These are phyloP conservation scores for Odobenus rosmarus DNA, from an alignment of 2,113 vertebrate genomes.

Conservation along the genomic window DNA sequence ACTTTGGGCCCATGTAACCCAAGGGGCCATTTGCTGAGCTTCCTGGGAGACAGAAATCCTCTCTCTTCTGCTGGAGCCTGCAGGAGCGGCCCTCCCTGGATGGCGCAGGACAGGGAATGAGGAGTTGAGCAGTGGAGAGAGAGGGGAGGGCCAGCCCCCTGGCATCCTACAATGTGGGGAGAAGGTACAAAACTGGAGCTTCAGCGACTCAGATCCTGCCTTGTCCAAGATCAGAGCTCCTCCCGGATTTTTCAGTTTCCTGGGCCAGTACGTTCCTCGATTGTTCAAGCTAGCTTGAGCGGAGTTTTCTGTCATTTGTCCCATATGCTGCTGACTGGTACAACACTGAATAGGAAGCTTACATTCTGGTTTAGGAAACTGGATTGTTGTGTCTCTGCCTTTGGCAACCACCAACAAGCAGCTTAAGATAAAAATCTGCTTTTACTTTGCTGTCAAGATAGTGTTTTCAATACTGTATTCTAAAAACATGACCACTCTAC, in stretches of 20 bases:
- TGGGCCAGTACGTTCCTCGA: not conserved
- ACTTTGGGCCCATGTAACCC: not conserved
- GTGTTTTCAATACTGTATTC: not conserved
- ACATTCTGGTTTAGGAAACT: not conserved
- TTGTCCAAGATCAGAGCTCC: not conserved
- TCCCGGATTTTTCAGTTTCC: not conserved
- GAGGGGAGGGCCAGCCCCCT: not conserved
- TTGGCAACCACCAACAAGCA: not conserved
- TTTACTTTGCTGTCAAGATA: not conserved
- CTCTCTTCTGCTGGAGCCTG: not conserved
- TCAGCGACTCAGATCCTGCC: not conserved
- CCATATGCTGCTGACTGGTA: not conserved
- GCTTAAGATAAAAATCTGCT: not conserved
- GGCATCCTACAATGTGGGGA: too few species aligned
- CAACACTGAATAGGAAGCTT: not conserved
- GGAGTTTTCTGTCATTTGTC: not conserved
- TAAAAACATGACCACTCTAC: not conserved
- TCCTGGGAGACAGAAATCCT: not conserved
- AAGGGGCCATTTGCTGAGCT: not conserved
- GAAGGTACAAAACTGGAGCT: not conserved
- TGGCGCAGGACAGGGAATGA: too few species aligned
- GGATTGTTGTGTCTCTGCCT: not conserved
- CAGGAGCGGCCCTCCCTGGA: too few species aligned
- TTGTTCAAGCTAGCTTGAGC: too few species aligned
- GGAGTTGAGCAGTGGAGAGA: too few species aligned